phyloP scores from a whole-genome alignment of 1,140 invertebrate species.

The Hylaeus anthracinus region DNA sequence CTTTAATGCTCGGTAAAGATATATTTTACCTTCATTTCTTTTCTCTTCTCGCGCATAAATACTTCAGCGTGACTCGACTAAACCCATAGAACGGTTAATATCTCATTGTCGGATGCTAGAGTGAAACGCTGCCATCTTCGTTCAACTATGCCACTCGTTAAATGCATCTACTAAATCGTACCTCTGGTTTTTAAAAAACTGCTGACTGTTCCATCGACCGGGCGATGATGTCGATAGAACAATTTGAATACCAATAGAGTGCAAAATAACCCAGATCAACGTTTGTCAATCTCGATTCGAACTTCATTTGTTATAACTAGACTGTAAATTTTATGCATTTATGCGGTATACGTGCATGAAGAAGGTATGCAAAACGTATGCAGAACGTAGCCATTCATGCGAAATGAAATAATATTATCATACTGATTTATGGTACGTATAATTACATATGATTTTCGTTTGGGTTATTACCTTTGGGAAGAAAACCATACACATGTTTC shows the following conservation, averaged over 20 bases:
- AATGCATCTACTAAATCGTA: background rate
- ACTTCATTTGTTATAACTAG: too few relatives aligned
- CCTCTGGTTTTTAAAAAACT: slow-evolving; percentile 6
- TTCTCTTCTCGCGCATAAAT: background rate
- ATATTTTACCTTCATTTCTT: background rate
- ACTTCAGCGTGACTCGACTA: background rate
- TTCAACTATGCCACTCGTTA: background rate
- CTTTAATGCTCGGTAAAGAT: slow-evolving; percentile 20
- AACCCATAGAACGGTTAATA: background rate
- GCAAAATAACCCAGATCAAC: too few relatives aligned
- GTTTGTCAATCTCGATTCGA: too few relatives aligned
- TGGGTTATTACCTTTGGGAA: too few relatives aligned
- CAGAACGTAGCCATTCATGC: too few relatives aligned
- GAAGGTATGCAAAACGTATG: too few relatives aligned
- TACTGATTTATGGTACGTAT: too few relatives aligned
- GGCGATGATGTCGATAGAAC: background rate
- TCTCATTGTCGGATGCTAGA: background rate
- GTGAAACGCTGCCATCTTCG: background rate
- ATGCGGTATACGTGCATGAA: too few relatives aligned
- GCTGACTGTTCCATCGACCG: background rate
- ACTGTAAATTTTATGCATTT: too few relatives aligned
- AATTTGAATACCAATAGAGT: background rate
- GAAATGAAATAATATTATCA: too few relatives aligned
- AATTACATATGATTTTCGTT: too few relatives aligned
- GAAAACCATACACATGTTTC: too few relatives aligned